Base-by-base conservation (phyloP, 2,113 vertebrate species). In the Gobiocypris rarus region DNA sequence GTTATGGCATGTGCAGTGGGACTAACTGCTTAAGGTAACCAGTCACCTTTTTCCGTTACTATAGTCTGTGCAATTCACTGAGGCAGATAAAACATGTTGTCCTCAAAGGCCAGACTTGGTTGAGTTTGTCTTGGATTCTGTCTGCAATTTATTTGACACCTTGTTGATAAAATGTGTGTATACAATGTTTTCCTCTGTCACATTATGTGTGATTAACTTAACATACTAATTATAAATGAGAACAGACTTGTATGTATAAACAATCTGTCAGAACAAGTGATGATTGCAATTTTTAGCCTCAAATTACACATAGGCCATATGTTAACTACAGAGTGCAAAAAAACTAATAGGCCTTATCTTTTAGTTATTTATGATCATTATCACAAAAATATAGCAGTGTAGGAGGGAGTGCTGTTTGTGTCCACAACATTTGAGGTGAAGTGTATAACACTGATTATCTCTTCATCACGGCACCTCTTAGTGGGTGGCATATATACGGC, bases 261-360 rank as follows among this genome's bases (percentile, higher is more conserved):
- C 69, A 24, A 24, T 71, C 11, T 71, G 69, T 71, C 69, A 43
- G 69, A 69, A 38, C 65, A 69, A 69, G 31, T 38, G 34, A 31
- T 41, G 31, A 69, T 38, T 41, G 65, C 31, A 22, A 10, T 10
- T 22, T 69, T 69, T 22, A 22, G 31, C 17, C 9, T 69, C 31
- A 4, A 9, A 69, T 69, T 69, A 22, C 17, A 38, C 31, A 22
- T 26, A 69, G 65, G 31, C 65, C 31, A 5, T 19, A 67, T 67
- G 65, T 65, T 65, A 19, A 8, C 52, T 54, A 7, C 63, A 67
- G 63, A 19, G 38, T 69, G 31, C 31, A 69, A 69, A 69, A 9
- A 69, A 34, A 38, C 3, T 5, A 69, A 19, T 38, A 38, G 31
- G 9, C 31, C 31, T 22, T 38, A 22, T 69, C 9, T 69, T 22